A percentile compares a stretch with the other conserved stretches of the same genome.
These are phyloP conservation scores for Tuta absoluta DNA, from an alignment of 2,888 invertebrate genomes.

Conservation along the genomic window DNA sequence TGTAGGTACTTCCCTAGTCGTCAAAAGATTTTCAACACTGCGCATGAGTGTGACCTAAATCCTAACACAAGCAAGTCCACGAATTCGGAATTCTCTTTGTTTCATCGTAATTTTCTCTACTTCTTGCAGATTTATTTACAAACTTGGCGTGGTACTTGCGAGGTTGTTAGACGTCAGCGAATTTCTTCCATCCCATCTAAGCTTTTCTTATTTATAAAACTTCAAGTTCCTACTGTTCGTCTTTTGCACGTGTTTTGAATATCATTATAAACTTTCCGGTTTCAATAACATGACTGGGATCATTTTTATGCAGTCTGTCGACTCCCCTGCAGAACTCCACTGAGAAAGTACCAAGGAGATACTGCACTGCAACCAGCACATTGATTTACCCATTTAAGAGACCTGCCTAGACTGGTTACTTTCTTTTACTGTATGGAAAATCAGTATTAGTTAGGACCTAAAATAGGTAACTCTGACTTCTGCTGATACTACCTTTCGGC, in stretches of 20 bases:
- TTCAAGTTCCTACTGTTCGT: not conserved
- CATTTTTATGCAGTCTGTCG: not conserved
- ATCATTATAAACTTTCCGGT: conserved; percentile 18
- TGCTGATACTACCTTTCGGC: not conserved
- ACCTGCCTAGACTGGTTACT: no score
- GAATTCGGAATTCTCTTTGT: not conserved
- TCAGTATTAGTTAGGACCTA: no score
- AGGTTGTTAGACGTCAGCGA: conserved; percentile 16
- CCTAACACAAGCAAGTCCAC: not conserved
- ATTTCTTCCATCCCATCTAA: conserved; percentile 12
- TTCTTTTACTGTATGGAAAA: no score
- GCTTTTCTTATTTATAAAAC: conserved; percentile 15
- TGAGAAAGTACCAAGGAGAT: not conserved
- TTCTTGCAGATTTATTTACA: conserved; percentile 5
- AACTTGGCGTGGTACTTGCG: conserved; percentile 9
- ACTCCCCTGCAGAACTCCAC: not conserved
- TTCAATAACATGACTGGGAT: conserved; percentile 7
- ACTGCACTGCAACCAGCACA: no score
- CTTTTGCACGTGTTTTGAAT: conserved; percentile 26
- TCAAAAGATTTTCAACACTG: conserved; percentile 14
- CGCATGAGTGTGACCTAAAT: not conserved
- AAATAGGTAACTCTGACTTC: not conserved
- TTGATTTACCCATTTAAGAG: no score
- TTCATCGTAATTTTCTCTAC: conserved; percentile 2
- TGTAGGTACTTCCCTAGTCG: not conserved